Evolutionary conservation across 2,113 vertebrate species (phyloP), one percentile per base, ranked within the genome.

Genomic region (Perognathus longimembris): DNA sequence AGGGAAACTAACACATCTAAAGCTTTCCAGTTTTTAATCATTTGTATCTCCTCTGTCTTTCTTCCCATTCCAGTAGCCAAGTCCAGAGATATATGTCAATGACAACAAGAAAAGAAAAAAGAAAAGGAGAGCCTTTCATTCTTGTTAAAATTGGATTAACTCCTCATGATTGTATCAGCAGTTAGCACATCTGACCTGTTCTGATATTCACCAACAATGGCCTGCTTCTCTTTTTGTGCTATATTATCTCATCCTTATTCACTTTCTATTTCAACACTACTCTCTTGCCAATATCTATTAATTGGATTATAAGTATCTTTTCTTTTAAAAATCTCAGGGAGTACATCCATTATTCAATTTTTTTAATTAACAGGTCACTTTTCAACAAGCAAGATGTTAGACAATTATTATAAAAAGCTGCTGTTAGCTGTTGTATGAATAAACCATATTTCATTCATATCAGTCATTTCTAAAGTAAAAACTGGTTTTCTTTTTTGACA

Each of bases 401-500:
- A 32, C 5, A 76, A 5, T 88, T 77, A 75, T 40, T 89, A 4
- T 89, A 78, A 82, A 69, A 36, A 66, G 15, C 30, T 36, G 42
- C 40, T 70, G 12, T 64, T 76, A 50, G 38, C 21, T 69, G 1
- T 24, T 82, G 5, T 59, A 4, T 70, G 54, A 54, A 30, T 42
- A 85, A 34, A 76, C 10, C 28, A 61, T 30, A n/a, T 81, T 88
- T 79, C 34, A 75, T 78, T 63, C 70, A 15, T 94, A 86, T 75
- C 34, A 61, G 30, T 66, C 66, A 91, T 91, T 93, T 91, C 76
- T 91, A 70, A 92, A 82, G 70, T 71, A 91, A 85, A 96, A 32
- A 76, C 0, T 36, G 24, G 42, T 78, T 92, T 88, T 81, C 69
- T 40, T 45, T 18, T 90, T 90, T 7, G 81, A 91, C 22, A 93